Percentiles rank a stretch among this genome's conserved stretches.
phyloP scores from a whole-genome alignment of 2,888 invertebrate species.

The Aspidapion aeneum region DNA sequence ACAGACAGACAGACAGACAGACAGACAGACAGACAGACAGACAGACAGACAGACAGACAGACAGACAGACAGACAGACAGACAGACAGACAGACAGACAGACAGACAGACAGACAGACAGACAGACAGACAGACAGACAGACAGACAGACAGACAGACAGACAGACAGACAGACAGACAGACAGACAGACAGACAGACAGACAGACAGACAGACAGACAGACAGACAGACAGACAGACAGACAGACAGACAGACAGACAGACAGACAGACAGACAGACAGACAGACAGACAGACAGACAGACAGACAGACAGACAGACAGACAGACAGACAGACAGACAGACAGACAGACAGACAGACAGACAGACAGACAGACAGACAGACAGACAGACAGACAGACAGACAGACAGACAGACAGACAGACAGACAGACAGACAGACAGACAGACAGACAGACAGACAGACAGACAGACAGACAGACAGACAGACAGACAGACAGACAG shows the following conservation, averaged over 20 bases:
- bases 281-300: conserved; percentile 14
- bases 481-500: conserved; percentile 16
- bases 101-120: conserved; percentile 17
- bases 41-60: conserved; percentile 16
- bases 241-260: conserved; percentile 13
- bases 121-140: conserved; percentile 17
- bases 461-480: conserved; percentile 11
- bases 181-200: conserved; percentile 16
- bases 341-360: conserved; percentile 16
- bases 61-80: conserved; percentile 13
- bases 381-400: conserved; percentile 13
- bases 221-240: conserved; percentile 17
- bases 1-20: conserved; percentile 16
- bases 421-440: conserved; percentile 13
- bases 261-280: conserved; percentile 10
- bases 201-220: conserved; percentile 17
- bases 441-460: conserved; percentile 13
- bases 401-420: conserved; percentile 12
- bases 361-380: conserved; percentile 14
- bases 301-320: conserved; percentile 10
- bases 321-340: conserved; percentile 15
- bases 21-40: conserved; percentile 15
- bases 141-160: conserved; percentile 17
- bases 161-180: conserved; percentile 17
- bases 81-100: conserved; percentile 17